A percentile compares a stretch with the other conserved stretches of the same genome.
phyloP scores from a whole-genome alignment of 1,140 invertebrate genomes.

The Musca domestica region DNA sequence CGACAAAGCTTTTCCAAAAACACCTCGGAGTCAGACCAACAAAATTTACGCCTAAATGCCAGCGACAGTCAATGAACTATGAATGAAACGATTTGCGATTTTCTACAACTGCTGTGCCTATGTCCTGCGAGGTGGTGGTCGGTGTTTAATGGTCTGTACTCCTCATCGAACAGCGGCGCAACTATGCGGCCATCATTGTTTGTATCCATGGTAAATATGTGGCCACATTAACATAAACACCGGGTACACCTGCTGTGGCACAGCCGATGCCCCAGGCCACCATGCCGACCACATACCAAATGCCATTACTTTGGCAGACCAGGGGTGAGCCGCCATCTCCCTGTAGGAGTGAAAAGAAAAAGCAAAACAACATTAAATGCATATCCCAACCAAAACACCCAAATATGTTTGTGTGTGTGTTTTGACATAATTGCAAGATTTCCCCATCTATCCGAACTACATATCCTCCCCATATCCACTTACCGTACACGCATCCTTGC shows the following conservation, averaged over 20 bases:
- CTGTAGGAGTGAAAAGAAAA: constrained; percentile 46
- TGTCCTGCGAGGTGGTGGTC: background rate
- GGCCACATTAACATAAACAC: constrained; percentile 67
- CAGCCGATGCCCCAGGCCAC: constrained; percentile 77
- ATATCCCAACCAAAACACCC: background rate
- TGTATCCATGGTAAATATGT: constrained; percentile 66
- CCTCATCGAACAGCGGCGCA: background rate
- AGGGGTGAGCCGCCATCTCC: constrained; percentile 76
- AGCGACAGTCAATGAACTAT: too few relatives aligned
- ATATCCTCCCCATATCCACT: too few relatives aligned
- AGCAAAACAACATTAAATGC: background rate
- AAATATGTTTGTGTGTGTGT: background rate
- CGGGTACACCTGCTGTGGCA: constrained; percentile 63
- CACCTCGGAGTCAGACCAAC: too few relatives aligned
- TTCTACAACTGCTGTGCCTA: too few relatives aligned
- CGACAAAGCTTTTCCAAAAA: too few relatives aligned
- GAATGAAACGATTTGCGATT: too few relatives aligned
- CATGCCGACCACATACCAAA: constrained; percentile 64
- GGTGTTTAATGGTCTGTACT: background rate
- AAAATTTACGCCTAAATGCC: too few relatives aligned
- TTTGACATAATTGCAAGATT: background rate
- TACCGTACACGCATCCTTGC: constrained; percentile 71
- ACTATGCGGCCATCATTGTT: constrained; percentile 38
- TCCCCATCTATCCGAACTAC: background rate
- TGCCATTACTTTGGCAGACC: constrained; percentile 64